phyloP scores from a whole-genome alignment of 2,888 invertebrate genomes.

The Philonicus albiceps region DNA sequence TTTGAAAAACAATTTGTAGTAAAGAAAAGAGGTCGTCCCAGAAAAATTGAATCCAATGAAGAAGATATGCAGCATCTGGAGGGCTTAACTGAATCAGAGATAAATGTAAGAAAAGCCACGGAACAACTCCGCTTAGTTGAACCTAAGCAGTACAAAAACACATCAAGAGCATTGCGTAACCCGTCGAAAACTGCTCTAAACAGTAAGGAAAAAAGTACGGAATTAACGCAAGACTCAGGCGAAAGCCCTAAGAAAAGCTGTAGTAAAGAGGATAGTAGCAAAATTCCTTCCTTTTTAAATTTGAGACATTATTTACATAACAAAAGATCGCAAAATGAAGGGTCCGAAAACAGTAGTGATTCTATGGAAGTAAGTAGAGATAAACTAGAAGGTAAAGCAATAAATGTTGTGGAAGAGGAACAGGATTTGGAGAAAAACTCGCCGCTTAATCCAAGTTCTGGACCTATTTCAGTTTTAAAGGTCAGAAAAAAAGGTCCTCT shows the following conservation, averaged over 20 bases:
- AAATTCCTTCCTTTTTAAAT: constrained; percentile 36
- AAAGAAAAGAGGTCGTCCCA: background rate
- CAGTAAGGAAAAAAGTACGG: background rate
- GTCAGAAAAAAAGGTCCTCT: background rate
- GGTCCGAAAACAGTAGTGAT: background rate
- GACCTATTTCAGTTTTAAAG: background rate
- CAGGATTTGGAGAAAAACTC: background rate
- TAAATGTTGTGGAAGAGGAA: background rate
- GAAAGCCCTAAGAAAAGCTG: background rate
- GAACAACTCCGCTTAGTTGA: background rate
- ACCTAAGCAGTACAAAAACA: background rate
- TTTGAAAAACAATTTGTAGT: background rate
- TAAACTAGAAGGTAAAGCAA: background rate
- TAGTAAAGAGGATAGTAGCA: background rate
- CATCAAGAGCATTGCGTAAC: background rate
- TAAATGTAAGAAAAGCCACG: background rate
- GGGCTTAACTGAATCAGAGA: background rate
- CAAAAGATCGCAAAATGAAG: background rate
- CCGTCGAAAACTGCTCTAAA: background rate
- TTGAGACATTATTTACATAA: constrained; percentile 22
- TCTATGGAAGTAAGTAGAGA: background rate
- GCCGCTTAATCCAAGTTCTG: background rate
- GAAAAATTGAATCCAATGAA: background rate
- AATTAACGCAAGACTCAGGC: background rate
- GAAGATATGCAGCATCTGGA: background rate